phyloP scores from a whole-genome alignment of 2,888 invertebrate genomes.

The Ephialtes manifestator region DNA sequence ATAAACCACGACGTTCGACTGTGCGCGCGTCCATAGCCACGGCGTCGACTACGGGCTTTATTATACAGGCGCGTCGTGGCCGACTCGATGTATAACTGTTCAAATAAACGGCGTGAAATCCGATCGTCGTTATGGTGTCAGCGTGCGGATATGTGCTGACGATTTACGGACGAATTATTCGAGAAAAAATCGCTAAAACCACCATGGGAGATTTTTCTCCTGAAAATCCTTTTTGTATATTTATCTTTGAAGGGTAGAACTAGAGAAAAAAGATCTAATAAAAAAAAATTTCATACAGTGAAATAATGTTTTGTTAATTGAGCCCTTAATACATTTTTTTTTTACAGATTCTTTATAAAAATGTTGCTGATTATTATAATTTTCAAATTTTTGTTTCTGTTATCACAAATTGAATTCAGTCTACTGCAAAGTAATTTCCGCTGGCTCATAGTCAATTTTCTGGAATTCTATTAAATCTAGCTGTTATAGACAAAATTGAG shows the following conservation, averaged over 20 bases:
- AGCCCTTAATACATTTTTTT: no score
- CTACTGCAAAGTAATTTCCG: no score
- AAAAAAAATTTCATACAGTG: no score
- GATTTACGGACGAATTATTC: conserved; percentile 7
- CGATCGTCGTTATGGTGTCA: conserved; percentile 66
- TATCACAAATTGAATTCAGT: no score
- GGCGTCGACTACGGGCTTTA: conserved; percentile 73
- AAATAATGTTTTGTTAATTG: no score
- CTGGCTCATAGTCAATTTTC: no score
- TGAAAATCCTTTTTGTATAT: not conserved
- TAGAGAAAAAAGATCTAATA: no score
- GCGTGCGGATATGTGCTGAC: conserved; percentile 18
- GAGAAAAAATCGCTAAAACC: not conserved
- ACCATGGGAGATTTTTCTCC: conserved; percentile 1
- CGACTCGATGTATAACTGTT: conserved; percentile 71
- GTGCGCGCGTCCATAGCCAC: conserved; percentile 57
- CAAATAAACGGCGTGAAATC: conserved; percentile 77
- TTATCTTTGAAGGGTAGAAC: not conserved
- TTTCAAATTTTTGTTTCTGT: no score
- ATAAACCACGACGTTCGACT: conserved; percentile 52
- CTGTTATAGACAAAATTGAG: no score
- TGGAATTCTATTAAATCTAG: no score
- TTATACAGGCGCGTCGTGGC: conserved; percentile 69
- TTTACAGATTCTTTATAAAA: no score
- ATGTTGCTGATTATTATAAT: no score